Evolutionary conservation across 2,888 invertebrate genomes (phyloP).

Genomic region (Drosophila borborema): DNA sequence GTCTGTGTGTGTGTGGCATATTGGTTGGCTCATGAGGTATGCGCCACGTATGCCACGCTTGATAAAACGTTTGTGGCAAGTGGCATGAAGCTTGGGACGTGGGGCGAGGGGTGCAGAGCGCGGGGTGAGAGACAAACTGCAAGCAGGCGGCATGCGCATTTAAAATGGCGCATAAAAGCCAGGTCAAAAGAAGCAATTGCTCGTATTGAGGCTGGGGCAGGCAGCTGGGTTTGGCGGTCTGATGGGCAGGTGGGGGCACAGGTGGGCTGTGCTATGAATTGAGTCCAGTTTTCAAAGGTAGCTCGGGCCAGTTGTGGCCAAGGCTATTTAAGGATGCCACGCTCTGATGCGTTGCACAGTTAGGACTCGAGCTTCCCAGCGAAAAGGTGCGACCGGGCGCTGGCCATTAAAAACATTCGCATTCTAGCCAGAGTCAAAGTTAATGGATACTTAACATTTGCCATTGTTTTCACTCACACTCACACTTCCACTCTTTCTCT

Average conservation of each 20-base stretch:
- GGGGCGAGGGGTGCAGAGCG: too few relatives aligned
- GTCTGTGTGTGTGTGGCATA: slow-evolving; percentile 16
- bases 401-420: slow-evolving; percentile 21
- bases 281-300: slow-evolving; percentile 51
- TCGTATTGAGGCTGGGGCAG: slow-evolving; percentile 9
- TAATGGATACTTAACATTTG: slow-evolving; percentile 44
- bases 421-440: slow-evolving; percentile 15
- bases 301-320: slow-evolving; percentile 57
- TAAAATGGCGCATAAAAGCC: slow-evolving; percentile 64
- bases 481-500: neutral
- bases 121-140: slow-evolving; percentile 2
- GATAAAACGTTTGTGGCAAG: slow-evolving; percentile 33
- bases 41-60: slow-evolving; percentile 49
- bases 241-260: neutral
- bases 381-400: slow-evolving; percentile 59
- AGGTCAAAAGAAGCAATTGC: slow-evolving; percentile 57
- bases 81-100: neutral
- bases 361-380: slow-evolving; percentile 62
- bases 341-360: slow-evolving; percentile 76
- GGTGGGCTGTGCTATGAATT: slow-evolving; percentile 31
- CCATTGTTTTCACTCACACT: slow-evolving; percentile 10
- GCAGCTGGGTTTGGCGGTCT: neutral
- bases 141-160: slow-evolving; percentile 54
- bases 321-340: slow-evolving; percentile 79
- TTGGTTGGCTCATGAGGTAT: slow-evolving; percentile 25